Conservation (phyloP, 2,888 invertebrate genomes). For the Xylota segnis region DNA sequence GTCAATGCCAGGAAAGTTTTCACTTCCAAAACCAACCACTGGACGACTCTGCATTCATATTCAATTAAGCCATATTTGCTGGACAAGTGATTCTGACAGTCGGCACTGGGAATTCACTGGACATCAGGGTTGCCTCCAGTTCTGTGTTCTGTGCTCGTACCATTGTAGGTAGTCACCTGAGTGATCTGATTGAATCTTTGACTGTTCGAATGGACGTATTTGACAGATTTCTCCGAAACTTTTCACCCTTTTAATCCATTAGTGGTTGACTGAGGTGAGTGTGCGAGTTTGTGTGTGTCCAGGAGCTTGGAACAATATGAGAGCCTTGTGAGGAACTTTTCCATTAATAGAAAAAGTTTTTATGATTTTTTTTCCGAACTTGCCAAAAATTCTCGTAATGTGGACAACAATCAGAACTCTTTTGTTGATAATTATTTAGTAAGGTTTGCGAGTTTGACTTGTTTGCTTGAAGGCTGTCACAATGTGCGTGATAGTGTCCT, state of each 20-base stretch:
- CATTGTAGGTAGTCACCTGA: not conserved
- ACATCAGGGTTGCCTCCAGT: not conserved
- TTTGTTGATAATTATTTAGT: too few species aligned
- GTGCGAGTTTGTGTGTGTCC: not conserved
- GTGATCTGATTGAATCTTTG: slow-evolving; percentile 72
- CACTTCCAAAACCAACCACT: not conserved
- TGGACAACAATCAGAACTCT: too few species aligned
- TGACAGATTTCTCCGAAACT: slow-evolving; percentile 69
- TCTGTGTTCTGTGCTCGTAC: too few species aligned
- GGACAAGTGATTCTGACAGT: slow-evolving; percentile 78
- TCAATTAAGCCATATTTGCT: slow-evolving; percentile 78
- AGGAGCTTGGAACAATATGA: not conserved
- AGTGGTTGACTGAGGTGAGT: slow-evolving; percentile 20
- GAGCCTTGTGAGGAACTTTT: slow-evolving; percentile 3
- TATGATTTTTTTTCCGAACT: too few species aligned
- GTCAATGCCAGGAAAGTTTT: slow-evolving; percentile 73
- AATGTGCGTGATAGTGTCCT: too few species aligned
- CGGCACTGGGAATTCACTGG: slow-evolving; percentile 63
- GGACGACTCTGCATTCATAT: slow-evolving; percentile 69
- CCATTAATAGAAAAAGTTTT: slow-evolving; percentile 11
- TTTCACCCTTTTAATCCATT: slow-evolving; percentile 74
- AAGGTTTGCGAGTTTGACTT: too few species aligned
- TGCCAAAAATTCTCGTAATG: too few species aligned
- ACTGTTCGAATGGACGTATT: slow-evolving; percentile 61
- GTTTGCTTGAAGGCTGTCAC: too few species aligned